A percentile compares a stretch with the other conserved stretches of the same genome.
Conservation (phyloP, 1,140 invertebrate genomes). For the Aplysia californica region DNA sequence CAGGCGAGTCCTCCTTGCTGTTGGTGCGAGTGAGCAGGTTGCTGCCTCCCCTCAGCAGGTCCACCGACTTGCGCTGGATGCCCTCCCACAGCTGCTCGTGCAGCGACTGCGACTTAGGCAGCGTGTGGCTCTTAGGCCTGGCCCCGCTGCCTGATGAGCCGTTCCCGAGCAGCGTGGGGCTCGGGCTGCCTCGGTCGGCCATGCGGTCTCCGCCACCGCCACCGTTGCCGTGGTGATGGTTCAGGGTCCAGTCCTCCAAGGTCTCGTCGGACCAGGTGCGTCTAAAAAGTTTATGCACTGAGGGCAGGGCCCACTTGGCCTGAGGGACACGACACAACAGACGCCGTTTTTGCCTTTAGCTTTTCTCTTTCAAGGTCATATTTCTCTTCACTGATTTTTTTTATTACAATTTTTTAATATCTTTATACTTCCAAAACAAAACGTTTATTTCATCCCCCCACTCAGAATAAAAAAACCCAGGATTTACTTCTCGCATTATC, state of each 20-base stretch:
- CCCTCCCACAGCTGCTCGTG: conserved; percentile 62
- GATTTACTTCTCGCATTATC: too few relatives aligned
- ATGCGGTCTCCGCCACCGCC: neutral
- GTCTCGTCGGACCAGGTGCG: conserved; percentile 58
- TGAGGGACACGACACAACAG: conserved; percentile 35
- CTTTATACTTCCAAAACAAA: too few relatives aligned
- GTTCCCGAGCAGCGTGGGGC: conserved; percentile 42
- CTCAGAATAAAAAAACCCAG: too few relatives aligned
- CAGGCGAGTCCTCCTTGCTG: conserved; percentile 54
- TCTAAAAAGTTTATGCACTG: conserved; percentile 37
- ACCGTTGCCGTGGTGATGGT: neutral
- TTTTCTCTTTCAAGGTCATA: too few relatives aligned
- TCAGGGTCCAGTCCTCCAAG: conserved; percentile 52
- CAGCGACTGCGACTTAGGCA: conserved; percentile 55
- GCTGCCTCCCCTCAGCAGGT: conserved; percentile 58
- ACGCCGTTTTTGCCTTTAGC: too few relatives aligned
- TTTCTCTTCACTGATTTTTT: too few relatives aligned
- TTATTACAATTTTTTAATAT: too few relatives aligned
- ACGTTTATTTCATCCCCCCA: too few relatives aligned
- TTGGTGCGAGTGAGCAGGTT: conserved; percentile 53
- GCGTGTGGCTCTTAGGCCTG: conserved; percentile 57
- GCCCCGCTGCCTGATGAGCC: conserved; percentile 48
- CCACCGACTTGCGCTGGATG: conserved; percentile 59
- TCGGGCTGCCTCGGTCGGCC: conserved; percentile 12
- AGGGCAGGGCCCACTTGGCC: conserved; percentile 55